Evolutionary conservation across 1,140 invertebrate species (phyloP), one percentile per base, ranked within the genome.

Genomic region (Brachionus angularis): DNA sequence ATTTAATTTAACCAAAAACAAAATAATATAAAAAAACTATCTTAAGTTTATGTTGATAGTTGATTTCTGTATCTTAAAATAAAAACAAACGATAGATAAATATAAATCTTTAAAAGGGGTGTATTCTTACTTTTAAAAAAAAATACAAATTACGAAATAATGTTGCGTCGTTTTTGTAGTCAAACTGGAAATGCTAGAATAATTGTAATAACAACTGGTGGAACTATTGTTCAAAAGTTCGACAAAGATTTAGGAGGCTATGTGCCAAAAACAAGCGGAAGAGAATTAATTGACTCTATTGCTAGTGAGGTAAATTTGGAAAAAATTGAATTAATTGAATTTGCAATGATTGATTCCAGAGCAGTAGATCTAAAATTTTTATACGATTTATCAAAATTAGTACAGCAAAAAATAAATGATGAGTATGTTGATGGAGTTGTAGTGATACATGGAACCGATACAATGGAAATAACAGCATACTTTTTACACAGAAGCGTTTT

Each of bases 391-490:
- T 46, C 62, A 31, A 67, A 67, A 34, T 25, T 67, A 21, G 62
- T 67, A 8, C 62, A 67, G 27, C 29, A 50, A 16, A 67, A 67
- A 67, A 39, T 67, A 46, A 46, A 67, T 34, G 62, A 44, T 23
- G 42, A 67, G 14, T 7, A 23, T 25, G 62, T 67, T 14, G 62
- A 67, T 50, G 62, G 62, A 23, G 16, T 67, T 10, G 62, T 67
- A n/a, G 46, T 67, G 18, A 33, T 67, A 33, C 62, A 67, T 50
- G 62, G 62, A 29, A 67, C 62, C 12, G 62, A 67, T 21, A 67
- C 62, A 46, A 67, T 67, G 62, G 62, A 67, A 34, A 67, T 67
- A 33, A 67, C 62, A 5, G 62, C 62, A 10, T 67, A 67, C 34
- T 67, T 67, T 50, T 67, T 67, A 21, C 62, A 67, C 27, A 29